Evolutionary conservation across 2,113 vertebrate species (phyloP), one percentile per base, ranked within the genome.

Genomic region (Aegithalos caudatus): DNA sequence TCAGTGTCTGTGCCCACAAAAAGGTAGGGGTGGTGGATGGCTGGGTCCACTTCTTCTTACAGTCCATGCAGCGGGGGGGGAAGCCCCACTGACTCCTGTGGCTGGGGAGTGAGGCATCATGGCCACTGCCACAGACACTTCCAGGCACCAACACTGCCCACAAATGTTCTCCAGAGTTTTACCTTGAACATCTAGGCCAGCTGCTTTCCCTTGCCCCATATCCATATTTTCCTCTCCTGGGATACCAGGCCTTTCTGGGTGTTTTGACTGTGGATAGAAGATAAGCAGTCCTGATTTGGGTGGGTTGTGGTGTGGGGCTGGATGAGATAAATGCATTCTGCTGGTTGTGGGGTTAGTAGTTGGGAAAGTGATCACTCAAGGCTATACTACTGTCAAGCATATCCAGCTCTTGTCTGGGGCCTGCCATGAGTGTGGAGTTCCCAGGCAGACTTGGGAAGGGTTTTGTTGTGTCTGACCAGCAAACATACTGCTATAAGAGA

Each of bases 301-400:
- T 56, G 25, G 4, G 24, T 53, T 71, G 24, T 58, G 47, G 27
- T 35, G 24, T 37, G 25, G 25, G 25, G 17, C 38, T 64, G 25
- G 24, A 51, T 79, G 50, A 69, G 9, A 29, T 16, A 48, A 81
- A 69, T 53, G 24, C 45, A 61, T 38, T 25, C 31, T 9, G 18
- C 23, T 1, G 1, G 14, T 4, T 65, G 24, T 66, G 42, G 57
- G 44, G 11, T n/a, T 17, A 53, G 8, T 44, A 67, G 23, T 0
- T n/a, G 40, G 29, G 35, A 76, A 86, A 89, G 15, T 0, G 4
- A 56, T 62, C 48, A 22, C 15, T 25, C 23, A 21, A 62, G 28
- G 12, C 31, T 74, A 2, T 58, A 17, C n/a, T 53, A 44, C 24
- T 69, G 7, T 12, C 61, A 64, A 67, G 71, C 66, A 62, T n/a